A percentile compares a stretch with the other conserved stretches of the same genome.
Conservation (phyloP, 1,140 invertebrate species). For the Zophobas atratus region DNA sequence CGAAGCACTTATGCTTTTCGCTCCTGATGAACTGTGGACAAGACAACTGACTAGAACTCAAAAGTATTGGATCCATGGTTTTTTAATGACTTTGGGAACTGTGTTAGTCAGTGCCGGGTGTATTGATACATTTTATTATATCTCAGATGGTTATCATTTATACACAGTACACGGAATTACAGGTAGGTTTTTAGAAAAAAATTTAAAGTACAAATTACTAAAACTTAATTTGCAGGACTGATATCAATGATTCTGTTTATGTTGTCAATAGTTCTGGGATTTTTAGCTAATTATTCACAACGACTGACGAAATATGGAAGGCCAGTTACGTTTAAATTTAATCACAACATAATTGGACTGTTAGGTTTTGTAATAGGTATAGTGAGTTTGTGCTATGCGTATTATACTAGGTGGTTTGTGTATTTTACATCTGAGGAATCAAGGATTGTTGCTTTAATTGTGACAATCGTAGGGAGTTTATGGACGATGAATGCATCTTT, state of each 20-base stretch:
- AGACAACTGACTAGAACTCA: constrained; percentile 52
- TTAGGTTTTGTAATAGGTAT: constrained; percentile 59
- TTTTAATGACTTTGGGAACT: constrained; percentile 54
- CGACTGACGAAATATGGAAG: constrained; percentile 6
- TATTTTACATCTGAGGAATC: constrained; percentile 56
- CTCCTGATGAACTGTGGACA: constrained; percentile 59
- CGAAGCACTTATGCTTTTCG: constrained; percentile 59
- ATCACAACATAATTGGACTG: constrained; percentile 57
- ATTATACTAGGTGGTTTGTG: constrained; percentile 59
- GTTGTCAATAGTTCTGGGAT: constrained; percentile 10
- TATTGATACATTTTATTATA: constrained; percentile 51
- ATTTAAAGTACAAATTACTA: constrained; percentile 12
- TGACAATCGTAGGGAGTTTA: constrained; percentile 50
- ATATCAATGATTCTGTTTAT: constrained; percentile 10
- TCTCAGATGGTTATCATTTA: constrained; percentile 55
- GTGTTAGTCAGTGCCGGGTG: constrained; percentile 56
- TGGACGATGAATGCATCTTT: constrained; percentile 59
- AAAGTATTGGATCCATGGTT: constrained; percentile 59
- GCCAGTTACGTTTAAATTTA: constrained; percentile 53
- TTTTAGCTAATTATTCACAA: constrained; percentile 19
- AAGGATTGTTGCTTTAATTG: constrained; percentile 55
- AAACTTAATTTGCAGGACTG: constrained; percentile 17
- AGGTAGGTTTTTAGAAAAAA: constrained; percentile 45
- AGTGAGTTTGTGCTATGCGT: constrained; percentile 57
- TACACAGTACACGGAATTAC: constrained; percentile 60